These are phyloP conservation scores for Datnioides undecimradiatus DNA, from an alignment of 2,113 vertebrate genomes.

Conservation along the genomic window DNA sequence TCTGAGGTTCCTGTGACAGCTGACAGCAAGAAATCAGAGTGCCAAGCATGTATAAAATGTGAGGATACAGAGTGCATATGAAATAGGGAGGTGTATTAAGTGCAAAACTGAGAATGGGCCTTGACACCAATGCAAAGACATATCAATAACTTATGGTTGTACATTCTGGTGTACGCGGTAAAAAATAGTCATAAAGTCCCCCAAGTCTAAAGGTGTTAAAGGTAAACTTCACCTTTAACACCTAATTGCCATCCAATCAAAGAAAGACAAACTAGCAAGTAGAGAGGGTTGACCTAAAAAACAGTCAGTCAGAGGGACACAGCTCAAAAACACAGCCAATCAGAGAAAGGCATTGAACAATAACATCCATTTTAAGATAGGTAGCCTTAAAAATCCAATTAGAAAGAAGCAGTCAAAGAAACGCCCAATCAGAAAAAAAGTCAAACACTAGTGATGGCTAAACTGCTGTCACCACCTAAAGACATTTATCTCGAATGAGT, in stretches of 20 bases:
- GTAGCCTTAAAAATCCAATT: no score
- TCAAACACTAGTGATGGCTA: not conserved
- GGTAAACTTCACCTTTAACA: no score
- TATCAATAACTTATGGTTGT: not conserved
- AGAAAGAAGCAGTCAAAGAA: no score
- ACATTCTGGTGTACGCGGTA: not conserved
- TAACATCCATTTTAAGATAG: no score
- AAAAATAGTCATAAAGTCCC: not conserved
- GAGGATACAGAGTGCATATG: conserved; percentile 11
- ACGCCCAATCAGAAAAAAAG: no score
- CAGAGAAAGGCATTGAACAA: no score
- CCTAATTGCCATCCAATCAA: no score
- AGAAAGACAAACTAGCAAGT: no score
- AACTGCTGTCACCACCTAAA: conserved; percentile 17
- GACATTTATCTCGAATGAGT: conserved; percentile 25
- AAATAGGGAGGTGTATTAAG: conserved; percentile 15
- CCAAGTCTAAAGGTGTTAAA: not conserved
- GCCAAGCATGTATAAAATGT: conserved; percentile 20
- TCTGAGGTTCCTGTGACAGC: conserved; percentile 37
- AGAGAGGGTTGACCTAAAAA: no score
- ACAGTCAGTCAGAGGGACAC: no score
- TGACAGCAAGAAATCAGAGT: conserved; percentile 37
- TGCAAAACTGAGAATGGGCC: conserved; percentile 28
- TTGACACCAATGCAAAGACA: conserved; percentile 5
- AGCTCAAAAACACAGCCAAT: no score